Evolutionary conservation across 2,113 vertebrate species (phyloP).

Genomic region (Ceyx cyanopectus): DNA sequence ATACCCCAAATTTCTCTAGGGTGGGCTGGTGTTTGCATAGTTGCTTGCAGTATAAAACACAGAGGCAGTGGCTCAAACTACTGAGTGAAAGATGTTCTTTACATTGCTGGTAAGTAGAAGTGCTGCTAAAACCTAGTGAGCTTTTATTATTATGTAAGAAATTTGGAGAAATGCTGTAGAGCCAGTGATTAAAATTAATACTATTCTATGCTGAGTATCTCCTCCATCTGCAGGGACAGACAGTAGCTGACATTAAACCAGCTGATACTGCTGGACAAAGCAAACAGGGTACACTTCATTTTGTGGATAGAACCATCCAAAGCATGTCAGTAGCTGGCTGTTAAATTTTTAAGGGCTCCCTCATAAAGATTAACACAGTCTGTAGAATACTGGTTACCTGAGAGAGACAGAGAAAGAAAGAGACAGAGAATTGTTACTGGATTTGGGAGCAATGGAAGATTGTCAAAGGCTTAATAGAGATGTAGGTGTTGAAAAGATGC

Average conservation of each 20-base stretch:
- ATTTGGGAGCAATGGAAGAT: not conserved
- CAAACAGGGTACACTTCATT: not conserved
- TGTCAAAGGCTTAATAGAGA: not conserved
- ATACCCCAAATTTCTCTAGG: conserved; percentile 41
- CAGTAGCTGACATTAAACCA: not conserved
- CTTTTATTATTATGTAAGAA: not conserved
- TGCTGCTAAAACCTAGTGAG: not conserved
- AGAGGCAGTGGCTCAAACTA: not conserved
- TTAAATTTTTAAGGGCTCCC: not conserved
- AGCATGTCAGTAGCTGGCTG: not conserved
- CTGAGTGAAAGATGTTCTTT: not conserved
- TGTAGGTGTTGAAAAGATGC: conserved; percentile 1
- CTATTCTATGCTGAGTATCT: not conserved
- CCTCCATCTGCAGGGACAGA: not conserved
- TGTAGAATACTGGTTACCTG: not conserved
- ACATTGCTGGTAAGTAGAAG: not conserved
- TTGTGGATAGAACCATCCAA: not conserved
- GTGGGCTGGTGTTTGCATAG: conserved; percentile 52
- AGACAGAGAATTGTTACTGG: not conserved
- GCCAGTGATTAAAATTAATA: not conserved
- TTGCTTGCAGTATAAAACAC: conserved; percentile 13
- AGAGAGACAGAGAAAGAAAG: not conserved
- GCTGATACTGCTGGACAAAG: not conserved
- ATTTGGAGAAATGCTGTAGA: not conserved
- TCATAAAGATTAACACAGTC: not conserved